phyloP scores from a whole-genome alignment of 2,113 vertebrate genomes.

The Pterocles orientalis region DNA sequence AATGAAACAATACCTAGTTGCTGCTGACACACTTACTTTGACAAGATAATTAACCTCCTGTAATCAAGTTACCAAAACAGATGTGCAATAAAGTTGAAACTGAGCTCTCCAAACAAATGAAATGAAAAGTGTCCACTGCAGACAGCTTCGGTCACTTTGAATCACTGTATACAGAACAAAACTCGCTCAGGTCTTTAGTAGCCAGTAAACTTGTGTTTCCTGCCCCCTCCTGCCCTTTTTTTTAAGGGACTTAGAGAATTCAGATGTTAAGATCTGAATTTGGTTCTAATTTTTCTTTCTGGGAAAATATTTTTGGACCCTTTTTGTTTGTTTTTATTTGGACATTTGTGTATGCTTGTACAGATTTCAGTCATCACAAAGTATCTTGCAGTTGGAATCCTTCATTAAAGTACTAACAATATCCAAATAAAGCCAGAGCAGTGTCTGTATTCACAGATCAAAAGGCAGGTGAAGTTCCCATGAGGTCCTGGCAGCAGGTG shows the following conservation, averaged over 20 bases:
- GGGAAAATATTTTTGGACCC: background rate
- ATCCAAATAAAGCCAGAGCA: background rate
- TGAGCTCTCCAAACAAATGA: background rate
- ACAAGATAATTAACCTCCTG: background rate
- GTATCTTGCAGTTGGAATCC: background rate
- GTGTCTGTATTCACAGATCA: background rate
- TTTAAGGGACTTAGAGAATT: background rate
- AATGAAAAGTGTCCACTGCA: background rate
- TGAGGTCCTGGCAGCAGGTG: background rate
- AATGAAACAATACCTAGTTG: background rate
- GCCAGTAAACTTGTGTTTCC: background rate
- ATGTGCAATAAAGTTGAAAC: background rate
- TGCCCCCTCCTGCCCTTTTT: background rate
- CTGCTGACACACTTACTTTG: background rate
- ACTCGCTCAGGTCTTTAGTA: background rate
- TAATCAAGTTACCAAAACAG: background rate
- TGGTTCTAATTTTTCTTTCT: background rate
- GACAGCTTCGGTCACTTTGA: background rate
- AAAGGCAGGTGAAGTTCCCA: background rate
- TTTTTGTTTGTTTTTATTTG: background rate
- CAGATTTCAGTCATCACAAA: background rate
- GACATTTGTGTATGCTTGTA: background rate
- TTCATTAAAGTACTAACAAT: background rate
- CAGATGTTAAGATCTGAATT: background rate
- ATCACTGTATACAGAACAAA: background rate